phyloP scores from a whole-genome alignment of 2,888 invertebrate genomes.

The Chrysotoxum bicinctum region DNA sequence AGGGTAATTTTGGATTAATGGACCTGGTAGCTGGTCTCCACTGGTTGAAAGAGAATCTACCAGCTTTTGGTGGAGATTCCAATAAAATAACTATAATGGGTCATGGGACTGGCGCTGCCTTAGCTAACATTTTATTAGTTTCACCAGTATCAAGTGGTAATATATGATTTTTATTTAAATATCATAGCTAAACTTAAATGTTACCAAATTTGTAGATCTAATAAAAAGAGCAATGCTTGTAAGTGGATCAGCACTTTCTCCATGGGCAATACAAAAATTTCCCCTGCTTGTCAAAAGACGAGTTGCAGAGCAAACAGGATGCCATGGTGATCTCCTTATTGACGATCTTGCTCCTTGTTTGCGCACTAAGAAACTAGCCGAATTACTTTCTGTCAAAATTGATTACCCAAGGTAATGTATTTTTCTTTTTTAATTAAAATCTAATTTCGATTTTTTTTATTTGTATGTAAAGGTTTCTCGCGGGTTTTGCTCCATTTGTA shows the following conservation, averaged over 20 bases:
- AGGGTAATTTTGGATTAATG: conserved; percentile 96
- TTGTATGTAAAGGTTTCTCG: conserved; percentile 85
- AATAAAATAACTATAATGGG: conserved; percentile 96
- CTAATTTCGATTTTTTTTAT: not conserved
- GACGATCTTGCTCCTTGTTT: conserved; percentile 94
- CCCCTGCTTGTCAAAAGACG: conserved; percentile 90
- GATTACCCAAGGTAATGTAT: conserved; percentile 86
- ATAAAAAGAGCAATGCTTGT: conserved; percentile 93
- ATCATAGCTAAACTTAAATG: not conserved
- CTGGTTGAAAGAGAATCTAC: conserved; percentile 97
- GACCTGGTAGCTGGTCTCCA: conserved; percentile 97
- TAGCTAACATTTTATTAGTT: conserved; percentile 97
- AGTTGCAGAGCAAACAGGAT: conserved; percentile 92
- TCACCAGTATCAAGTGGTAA: conserved; percentile 97
- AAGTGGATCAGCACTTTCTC: conserved; percentile 94
- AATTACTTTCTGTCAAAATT: conserved; percentile 88
- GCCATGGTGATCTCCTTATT: conserved; percentile 90
- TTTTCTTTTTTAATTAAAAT: not conserved
- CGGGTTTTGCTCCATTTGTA: conserved; percentile 96
- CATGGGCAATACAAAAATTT: conserved; percentile 95
- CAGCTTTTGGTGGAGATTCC: conserved; percentile 97
- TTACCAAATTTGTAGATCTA: conserved; percentile 86
- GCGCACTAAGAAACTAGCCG: conserved; percentile 88
- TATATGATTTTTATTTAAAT: conserved; percentile 72
- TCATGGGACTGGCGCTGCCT: conserved; percentile 97